Evolutionary conservation across 2,797 vertebrate genomes (phyloP).

Genomic region (Mycteria americana): DNA sequence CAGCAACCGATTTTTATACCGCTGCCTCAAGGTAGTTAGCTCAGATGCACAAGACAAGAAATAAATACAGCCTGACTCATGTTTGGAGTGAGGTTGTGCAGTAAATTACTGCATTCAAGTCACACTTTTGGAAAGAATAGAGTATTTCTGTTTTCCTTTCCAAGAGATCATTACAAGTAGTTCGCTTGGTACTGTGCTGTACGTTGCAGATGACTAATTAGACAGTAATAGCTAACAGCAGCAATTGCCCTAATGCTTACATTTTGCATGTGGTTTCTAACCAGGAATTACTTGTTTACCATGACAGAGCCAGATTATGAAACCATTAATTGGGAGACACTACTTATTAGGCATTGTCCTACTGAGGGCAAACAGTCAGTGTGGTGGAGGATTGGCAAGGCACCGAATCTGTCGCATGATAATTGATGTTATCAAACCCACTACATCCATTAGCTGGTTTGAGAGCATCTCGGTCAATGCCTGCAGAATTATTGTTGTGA

Average conservation of each 20-base stretch:
- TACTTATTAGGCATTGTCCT: neutral
- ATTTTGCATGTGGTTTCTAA: neutral
- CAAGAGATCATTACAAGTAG: neutral
- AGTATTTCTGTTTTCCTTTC: neutral
- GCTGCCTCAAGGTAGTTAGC: conserved; percentile 1
- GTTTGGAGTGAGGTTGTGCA: conserved; percentile 32
- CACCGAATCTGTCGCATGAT: neutral
- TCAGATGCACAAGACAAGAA: conserved; percentile 48
- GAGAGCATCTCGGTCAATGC: neutral
- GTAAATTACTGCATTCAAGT: conserved; percentile 40
- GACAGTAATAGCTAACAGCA: neutral
- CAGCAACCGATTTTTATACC: neutral
- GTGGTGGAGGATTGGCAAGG: neutral
- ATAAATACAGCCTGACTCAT: conserved; percentile 30
- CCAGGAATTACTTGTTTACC: neutral
- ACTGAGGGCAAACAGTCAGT: neutral
- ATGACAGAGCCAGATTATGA: neutral
- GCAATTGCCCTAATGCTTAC: neutral
- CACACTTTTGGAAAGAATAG: neutral
- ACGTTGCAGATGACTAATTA: neutral
- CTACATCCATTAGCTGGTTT: conserved; percentile 16
- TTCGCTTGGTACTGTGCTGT: neutral
- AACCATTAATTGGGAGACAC: neutral
- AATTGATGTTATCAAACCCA: neutral
- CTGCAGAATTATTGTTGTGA: conserved; percentile 26